phyloP scores from a whole-genome alignment of 2,888 invertebrate species.

The Tipula vernalis region DNA sequence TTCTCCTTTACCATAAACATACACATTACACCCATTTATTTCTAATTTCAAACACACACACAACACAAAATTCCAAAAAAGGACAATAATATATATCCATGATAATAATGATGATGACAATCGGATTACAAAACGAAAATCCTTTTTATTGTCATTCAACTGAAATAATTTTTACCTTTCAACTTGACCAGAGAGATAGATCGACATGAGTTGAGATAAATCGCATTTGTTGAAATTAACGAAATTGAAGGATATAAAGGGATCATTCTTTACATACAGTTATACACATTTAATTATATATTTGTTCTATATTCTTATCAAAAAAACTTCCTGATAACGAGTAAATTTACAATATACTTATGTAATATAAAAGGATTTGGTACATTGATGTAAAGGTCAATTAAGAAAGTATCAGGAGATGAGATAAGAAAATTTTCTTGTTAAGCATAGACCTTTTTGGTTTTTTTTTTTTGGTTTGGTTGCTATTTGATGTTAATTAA shows the following conservation, averaged over 20 bases:
- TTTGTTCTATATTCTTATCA: neutral
- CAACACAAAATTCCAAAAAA: neutral
- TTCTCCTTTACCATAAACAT: too few species aligned
- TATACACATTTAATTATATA: neutral
- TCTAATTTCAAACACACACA: neutral
- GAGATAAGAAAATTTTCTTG: neutral
- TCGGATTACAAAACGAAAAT: neutral
- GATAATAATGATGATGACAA: neutral
- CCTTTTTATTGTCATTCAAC: neutral
- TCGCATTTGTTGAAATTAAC: neutral
- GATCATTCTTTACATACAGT: neutral
- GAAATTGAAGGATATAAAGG: neutral
- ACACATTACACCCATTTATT: neutral
- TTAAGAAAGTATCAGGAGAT: neutral
- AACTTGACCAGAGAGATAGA: neutral
- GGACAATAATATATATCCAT: neutral
- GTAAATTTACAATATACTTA: neutral
- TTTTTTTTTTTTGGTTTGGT: neutral
- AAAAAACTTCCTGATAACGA: neutral
- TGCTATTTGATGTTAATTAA: neutral
- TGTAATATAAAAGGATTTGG: neutral
- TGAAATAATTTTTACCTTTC: neutral
- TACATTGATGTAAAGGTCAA: neutral
- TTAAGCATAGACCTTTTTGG: neutral
- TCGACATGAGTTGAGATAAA: neutral